Base-by-base conservation (phyloP, 1,140 invertebrate species). In the Atta texana region DNA sequence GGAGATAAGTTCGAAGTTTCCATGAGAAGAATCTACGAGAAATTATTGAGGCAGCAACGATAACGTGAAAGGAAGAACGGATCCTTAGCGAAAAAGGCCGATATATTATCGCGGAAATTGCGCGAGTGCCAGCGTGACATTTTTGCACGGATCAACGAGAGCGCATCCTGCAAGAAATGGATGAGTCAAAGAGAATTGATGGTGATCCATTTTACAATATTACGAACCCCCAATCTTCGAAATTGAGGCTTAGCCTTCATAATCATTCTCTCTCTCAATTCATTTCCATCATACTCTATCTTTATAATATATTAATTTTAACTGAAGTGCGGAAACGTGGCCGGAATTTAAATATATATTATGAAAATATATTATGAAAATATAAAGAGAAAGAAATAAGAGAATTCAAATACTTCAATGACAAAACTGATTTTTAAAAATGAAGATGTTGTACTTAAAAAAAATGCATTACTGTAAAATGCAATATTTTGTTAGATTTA, bases 1-100 rank as follows among this genome's bases (percentile, higher is more conserved):
- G 59, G 16, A 59, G 77, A 49, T 74, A 85, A 74, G 71, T 76
- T 86, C 39, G 21, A 84, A 90, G 55, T 89, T 87, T 66, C 85
- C 57, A 44, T 16, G 74, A 49, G 64, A 57, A 81, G 49, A 78
- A 90, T 90, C 86, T 63, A 51, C 8, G 28, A 49, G 61, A 34
- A 87, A 89, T 90, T 87, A 85, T 75, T 71, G 80, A 76, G 61
- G 64, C 21, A 28, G 75, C 44, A 63, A 66, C 24, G 77, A 57
- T 66, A 59, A 34, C 16, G 21, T 51, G 31, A 55, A 31, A 71
- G 31, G 34, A n/a, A 57, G 31, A 53, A 63, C 10, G 57, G 84
- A 80, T 28, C 39, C 1, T 63, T 55, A 28, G 69, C 21, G 31
- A 72, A 81, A 81, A 74, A 84, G 69, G 64, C 76, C 69, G 82